Conservation (phyloP, 2,888 invertebrate genomes). For the Molorchus minor region DNA sequence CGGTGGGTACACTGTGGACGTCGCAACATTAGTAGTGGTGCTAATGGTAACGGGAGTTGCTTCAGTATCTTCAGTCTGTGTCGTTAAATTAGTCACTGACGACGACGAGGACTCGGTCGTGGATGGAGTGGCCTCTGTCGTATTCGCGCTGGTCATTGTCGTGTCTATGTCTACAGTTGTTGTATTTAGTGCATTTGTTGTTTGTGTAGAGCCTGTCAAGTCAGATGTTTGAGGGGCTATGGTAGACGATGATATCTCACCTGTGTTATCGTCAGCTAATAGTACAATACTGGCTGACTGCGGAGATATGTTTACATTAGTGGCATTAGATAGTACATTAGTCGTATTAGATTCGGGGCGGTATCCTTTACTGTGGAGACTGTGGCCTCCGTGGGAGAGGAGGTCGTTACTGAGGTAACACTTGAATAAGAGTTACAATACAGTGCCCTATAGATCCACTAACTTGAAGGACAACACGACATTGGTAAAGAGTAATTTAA, state of each 20-base stretch:
- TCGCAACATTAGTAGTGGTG: not conserved
- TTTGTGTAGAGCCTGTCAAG: slow-evolving; percentile 1
- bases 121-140: not conserved
- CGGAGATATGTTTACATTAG: no score
- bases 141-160: not conserved
- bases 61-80: not conserved
- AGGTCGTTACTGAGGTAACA: not conserved
- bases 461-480: slow-evolving; percentile 71
- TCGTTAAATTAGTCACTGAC: not conserved
- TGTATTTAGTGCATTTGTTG: slow-evolving; percentile 2
- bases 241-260: no score
- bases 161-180: no score
- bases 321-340: no score
- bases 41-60: not conserved
- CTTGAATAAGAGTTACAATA: slow-evolving; percentile 54
- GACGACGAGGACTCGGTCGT: not conserved
- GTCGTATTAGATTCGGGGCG: no score
- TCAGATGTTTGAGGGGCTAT: no score
- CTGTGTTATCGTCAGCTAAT: no score
- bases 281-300: no score
- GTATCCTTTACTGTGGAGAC: no score
- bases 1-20: slow-evolving; percentile 9
- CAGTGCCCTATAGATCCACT: slow-evolving; percentile 63
- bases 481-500: slow-evolving; percentile 65
- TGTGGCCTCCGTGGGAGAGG: not conserved